phyloP scores from a whole-genome alignment of 2,888 invertebrate species.

The Chesias legatella region DNA sequence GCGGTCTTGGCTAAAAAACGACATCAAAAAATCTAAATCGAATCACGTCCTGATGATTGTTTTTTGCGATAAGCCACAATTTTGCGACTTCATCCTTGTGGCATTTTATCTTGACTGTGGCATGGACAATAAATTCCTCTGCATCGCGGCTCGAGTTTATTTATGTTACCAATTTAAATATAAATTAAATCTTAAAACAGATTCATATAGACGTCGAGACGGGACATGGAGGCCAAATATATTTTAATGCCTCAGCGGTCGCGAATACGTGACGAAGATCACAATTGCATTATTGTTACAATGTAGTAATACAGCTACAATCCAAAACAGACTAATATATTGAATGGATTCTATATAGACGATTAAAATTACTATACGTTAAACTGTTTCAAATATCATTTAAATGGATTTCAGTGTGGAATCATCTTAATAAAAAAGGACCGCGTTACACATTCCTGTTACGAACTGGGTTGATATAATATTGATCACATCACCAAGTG shows the following conservation, averaged over 20 bases:
- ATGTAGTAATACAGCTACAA: slow-evolving; percentile 2
- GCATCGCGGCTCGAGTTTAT: slow-evolving; percentile 25
- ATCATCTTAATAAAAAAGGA: too few species aligned
- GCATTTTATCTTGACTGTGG: slow-evolving; percentile 21
- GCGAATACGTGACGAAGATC: slow-evolving; percentile 7
- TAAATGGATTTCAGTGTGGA: too few species aligned
- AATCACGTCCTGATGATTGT: slow-evolving; percentile 65
- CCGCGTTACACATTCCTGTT: too few species aligned
- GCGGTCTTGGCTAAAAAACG: slow-evolving; percentile 45
- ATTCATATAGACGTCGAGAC: slow-evolving; percentile 15
- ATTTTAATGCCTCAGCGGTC: slow-evolving; percentile 12
- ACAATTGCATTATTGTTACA: slow-evolving; percentile 4
- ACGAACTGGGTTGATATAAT: too few species aligned
- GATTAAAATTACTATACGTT: neutral
- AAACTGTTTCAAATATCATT: neutral
- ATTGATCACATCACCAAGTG: too few species aligned
- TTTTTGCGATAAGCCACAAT: slow-evolving; percentile 54
- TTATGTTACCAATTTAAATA: slow-evolving; percentile 30
- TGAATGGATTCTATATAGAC: neutral
- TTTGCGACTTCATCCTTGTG: slow-evolving; percentile 33
- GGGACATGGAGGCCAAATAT: slow-evolving; percentile 13
- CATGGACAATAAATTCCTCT: slow-evolving; percentile 28
- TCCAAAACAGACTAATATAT: neutral
- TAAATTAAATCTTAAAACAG: slow-evolving; percentile 30
- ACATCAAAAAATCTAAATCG: slow-evolving; percentile 59